phyloP scores from a whole-genome alignment of 2,888 invertebrate genomes.

The Conchocele bisecta region DNA sequence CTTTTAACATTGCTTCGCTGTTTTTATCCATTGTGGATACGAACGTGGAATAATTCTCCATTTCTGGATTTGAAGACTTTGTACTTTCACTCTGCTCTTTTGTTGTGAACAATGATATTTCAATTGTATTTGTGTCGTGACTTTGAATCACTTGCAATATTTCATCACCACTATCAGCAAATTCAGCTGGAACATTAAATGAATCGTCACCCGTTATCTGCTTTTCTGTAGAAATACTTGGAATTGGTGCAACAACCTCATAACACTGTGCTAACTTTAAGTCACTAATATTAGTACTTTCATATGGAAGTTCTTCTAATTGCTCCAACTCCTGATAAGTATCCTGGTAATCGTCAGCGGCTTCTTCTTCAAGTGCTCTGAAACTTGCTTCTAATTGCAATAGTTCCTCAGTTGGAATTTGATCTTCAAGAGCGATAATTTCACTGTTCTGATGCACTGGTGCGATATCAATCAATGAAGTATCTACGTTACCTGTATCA shows the following conservation, averaged over 20 bases:
- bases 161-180: conserved; percentile 24
- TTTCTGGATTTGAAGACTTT: not conserved
- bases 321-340: not conserved
- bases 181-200: conserved; percentile 5
- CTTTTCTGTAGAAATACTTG: conserved; percentile 46
- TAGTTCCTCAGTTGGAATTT: conserved; percentile 4
- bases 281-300: conserved; percentile 17
- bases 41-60: not conserved
- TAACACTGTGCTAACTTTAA: conserved; percentile 43
- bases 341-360: conserved; percentile 22
- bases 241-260: conserved; percentile 53
- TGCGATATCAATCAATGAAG: conserved; percentile 18
- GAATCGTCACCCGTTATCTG: conserved; percentile 29
- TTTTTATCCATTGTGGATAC: conserved; percentile 51
- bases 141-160: conserved; percentile 38
- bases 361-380: conserved; percentile 28
- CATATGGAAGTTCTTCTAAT: not conserved
- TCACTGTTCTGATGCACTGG: conserved; percentile 31
- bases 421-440: conserved; percentile 5
- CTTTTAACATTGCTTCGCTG: conserved; percentile 55
- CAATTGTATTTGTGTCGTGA: conserved; percentile 30
- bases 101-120: conserved; percentile 42
- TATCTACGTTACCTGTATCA: not conserved
- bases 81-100: conserved; percentile 23
- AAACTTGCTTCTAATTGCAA: conserved; percentile 25